phyloP scores from a whole-genome alignment of 2,797 vertebrate genomes.

The Hippoglossus hippoglossus region DNA sequence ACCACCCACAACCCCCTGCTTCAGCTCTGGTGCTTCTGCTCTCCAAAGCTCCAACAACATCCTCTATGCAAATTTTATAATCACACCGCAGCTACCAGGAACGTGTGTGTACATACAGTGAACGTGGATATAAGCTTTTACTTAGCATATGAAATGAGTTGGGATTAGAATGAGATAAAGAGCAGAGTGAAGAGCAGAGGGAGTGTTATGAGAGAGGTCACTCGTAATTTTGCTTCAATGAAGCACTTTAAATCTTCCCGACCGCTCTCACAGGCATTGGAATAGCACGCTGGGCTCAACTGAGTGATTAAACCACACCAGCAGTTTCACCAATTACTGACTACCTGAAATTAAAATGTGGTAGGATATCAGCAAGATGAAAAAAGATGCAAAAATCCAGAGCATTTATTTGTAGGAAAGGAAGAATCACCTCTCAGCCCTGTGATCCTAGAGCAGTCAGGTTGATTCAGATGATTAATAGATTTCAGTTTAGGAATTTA shows the following conservation, averaged over 20 bases:
- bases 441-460: slow-evolving; percentile 12
- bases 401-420: slow-evolving; percentile 33
- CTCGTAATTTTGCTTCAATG: slow-evolving; percentile 72
- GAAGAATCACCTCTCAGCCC: slow-evolving; percentile 26
- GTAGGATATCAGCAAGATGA: slow-evolving; percentile 49
- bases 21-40: slow-evolving; percentile 43
- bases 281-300: slow-evolving; percentile 45
- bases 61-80: slow-evolving; percentile 81
- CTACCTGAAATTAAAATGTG: slow-evolving; percentile 67
- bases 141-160: slow-evolving; percentile 84
- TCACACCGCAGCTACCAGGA: slow-evolving; percentile 67
- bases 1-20: slow-evolving; percentile 63
- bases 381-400: slow-evolving; percentile 13
- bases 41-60: slow-evolving; percentile 61
- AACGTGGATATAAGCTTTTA: slow-evolving; percentile 80
- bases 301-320: slow-evolving; percentile 54
- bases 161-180: slow-evolving; percentile 82
- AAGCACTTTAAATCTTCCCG: slow-evolving; percentile 75
- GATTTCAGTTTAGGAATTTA: slow-evolving; percentile 23
- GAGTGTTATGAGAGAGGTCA: slow-evolving; percentile 76
- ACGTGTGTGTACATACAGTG: slow-evolving; percentile 67
- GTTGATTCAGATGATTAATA: slow-evolving; percentile 9
- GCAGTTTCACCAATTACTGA: slow-evolving; percentile 47
- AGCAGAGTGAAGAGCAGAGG: slow-evolving; percentile 68
- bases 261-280: slow-evolving; percentile 64